A percentile compares a stretch with the other conserved stretches of the same genome.
Conservation (phyloP, 1,140 invertebrate genomes). For the Saxidomus purpurata region DNA sequence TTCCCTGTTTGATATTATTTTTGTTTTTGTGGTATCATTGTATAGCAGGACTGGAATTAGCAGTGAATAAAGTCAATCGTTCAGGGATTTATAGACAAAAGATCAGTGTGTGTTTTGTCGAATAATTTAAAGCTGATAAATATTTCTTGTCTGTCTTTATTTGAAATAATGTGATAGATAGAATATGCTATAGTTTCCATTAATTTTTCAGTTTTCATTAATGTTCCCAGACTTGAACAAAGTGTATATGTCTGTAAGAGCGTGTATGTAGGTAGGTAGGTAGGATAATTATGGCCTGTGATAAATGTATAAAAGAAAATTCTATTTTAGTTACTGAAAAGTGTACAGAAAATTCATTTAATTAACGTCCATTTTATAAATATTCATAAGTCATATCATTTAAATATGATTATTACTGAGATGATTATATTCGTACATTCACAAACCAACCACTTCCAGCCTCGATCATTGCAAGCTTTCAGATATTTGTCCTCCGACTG, state of each 20-base stretch:
- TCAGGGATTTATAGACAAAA: not conserved
- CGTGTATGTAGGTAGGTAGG: conserved; percentile 41
- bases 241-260: conserved; percentile 29
- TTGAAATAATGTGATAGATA: conserved; percentile 19
- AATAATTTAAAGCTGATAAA: conserved; percentile 51
- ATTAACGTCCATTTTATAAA: conserved; percentile 55
- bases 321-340: conserved; percentile 42
- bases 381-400: conserved; percentile 51
- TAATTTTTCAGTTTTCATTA: conserved; percentile 39
- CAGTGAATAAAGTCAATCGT: not conserved
- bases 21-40: conserved; percentile 84
- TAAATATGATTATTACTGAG: conserved; percentile 38
- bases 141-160: conserved; percentile 24
- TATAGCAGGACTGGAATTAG: conserved; percentile 75
- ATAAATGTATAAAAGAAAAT: conserved; percentile 45
- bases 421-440: conserved; percentile 56
- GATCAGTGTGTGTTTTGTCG: conserved; percentile 50
- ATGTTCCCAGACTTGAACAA: conserved; percentile 63
- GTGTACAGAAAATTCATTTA: conserved; percentile 58
- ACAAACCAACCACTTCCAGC: conserved; percentile 48
- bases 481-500: not conserved
- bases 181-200: conserved; percentile 57
- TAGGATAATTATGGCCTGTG: conserved; percentile 10
- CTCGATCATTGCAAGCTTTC: conserved; percentile 32
- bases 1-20: no score